Evolutionary conservation across 2,888 invertebrate genomes (phyloP), one percentile per base, ranked within the genome.

Genomic region (Argyresthia goedartella): DNA sequence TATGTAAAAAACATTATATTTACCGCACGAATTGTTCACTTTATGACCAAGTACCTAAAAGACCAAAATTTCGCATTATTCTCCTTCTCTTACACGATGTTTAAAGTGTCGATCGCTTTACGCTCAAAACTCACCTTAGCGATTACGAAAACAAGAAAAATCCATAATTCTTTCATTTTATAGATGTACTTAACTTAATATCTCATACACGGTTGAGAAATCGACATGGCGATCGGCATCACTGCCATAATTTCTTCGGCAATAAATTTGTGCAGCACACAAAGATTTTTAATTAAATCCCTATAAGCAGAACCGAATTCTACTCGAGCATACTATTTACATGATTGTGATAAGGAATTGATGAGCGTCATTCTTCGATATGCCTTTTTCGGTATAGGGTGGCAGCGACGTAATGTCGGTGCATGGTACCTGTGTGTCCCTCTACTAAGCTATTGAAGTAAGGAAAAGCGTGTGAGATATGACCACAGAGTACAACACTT

Each of bases 161-260:
- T 51, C 60, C 68, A 72, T 11, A 16, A 15, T 65, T 61, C 62
- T 70, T 67, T 77, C 81, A 82, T 80, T 71, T 76, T 77, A 77
- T 73, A 58, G 63, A 54, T 55, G 65, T 62, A 66, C 58, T 67
- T 65, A 25, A 66, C 58, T 67, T 65, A 25, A 25, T 2, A 25
- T 25, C 25, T 4, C 25, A 25, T 25, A 25, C 25, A 56, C 54
- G 57, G 57, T 42, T 62, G 56, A 59, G 59, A 63, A 62, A 65
- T 64, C 59, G 57, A 59, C 65, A 66, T 67, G 62, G 59, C 67
- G 64, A 65, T 65, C 63, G 57, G 55, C 62, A 63, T 61, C 52
- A 56, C 52, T 58, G 55, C 55, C 63, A 61, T 66, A 63, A 61
- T 71, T 72, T 63, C 58, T 60, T 64, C 55, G 56, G 62, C 65